A percentile compares a stretch with the other conserved stretches of the same genome.
phyloP scores from a whole-genome alignment of 2,113 vertebrate species.

The Carlito syrichta region DNA sequence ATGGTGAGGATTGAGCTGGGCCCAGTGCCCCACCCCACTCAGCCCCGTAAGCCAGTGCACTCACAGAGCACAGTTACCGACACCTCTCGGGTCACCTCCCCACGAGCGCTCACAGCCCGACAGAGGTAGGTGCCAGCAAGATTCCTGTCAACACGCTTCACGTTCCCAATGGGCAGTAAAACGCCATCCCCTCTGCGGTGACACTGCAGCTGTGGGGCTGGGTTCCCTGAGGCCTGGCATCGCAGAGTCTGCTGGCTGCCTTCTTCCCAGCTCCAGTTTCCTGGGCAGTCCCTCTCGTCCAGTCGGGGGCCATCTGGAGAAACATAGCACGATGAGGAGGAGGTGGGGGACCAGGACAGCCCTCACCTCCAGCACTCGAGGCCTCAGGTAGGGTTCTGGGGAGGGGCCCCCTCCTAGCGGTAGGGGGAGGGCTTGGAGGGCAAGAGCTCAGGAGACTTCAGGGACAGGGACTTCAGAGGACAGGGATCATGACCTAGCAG shows the following conservation, averaged over 20 bases:
- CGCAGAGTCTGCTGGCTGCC: not conserved
- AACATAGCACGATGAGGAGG: not conserved
- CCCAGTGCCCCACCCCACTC: not conserved
- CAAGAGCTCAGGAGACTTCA: not conserved
- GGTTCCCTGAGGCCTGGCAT: conserved; percentile 70
- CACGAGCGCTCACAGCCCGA: not conserved
- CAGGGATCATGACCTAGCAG: not conserved
- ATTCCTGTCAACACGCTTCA: not conserved
- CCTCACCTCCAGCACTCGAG: not conserved
- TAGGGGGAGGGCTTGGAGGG: not conserved
- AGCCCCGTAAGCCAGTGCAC: not conserved
- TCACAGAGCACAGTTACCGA: conserved; percentile 50
- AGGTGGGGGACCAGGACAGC: too few species aligned
- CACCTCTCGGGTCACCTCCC: not conserved
- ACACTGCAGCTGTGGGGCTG: conserved; percentile 49
- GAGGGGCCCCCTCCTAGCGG: fast-evolving
- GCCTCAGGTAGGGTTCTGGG: not conserved
- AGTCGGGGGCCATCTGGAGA: conserved; percentile 69
- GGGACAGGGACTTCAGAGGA: not conserved
- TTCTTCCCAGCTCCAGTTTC: conserved; percentile 48
- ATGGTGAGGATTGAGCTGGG: not conserved
- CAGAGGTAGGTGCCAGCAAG: conserved; percentile 52
- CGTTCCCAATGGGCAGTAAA: not conserved
- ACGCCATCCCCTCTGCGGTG: not conserved
- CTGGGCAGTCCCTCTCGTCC: conserved; percentile 11